These are phyloP conservation scores for Microcebus ravelobensis DNA, from an alignment of 2,113 vertebrate species.

Conservation along the genomic window DNA sequence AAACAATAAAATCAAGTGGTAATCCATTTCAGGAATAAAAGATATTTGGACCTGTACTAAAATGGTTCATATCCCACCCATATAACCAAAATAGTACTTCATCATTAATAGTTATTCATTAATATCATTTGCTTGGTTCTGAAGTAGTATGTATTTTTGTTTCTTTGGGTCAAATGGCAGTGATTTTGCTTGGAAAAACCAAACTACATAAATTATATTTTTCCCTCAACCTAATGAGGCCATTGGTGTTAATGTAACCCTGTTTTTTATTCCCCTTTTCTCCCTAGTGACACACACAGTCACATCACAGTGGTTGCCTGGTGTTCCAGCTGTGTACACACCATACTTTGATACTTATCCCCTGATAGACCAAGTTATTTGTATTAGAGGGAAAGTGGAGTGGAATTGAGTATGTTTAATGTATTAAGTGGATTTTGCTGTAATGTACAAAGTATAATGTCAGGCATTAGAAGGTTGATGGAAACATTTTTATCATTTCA, in stretches of 20 bases:
- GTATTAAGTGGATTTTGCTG: neutral
- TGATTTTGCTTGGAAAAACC: neutral
- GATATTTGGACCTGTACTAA: neutral
- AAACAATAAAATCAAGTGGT: neutral
- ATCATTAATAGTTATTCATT: neutral
- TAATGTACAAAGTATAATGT: neutral
- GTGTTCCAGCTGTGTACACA: conserved; percentile 8
- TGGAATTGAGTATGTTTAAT: conserved; percentile 26
- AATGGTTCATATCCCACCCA: neutral
- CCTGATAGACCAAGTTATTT: neutral
- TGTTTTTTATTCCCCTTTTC: neutral
- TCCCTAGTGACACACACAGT: neutral
- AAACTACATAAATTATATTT: neutral
- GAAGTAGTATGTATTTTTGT: neutral
- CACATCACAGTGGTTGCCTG: neutral
- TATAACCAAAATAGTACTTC: neutral
- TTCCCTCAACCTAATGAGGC: neutral
- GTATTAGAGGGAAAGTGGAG: neutral
- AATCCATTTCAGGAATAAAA: neutral
- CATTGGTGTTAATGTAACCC: neutral
- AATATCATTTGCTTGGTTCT: neutral
- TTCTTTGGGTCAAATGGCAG: neutral
- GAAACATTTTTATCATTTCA: neutral
- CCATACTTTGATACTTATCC: neutral
- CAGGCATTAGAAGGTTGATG: neutral